Evolutionary conservation across 2,113 vertebrate species (phyloP).

Genomic region (Polypterus bichir): DNA sequence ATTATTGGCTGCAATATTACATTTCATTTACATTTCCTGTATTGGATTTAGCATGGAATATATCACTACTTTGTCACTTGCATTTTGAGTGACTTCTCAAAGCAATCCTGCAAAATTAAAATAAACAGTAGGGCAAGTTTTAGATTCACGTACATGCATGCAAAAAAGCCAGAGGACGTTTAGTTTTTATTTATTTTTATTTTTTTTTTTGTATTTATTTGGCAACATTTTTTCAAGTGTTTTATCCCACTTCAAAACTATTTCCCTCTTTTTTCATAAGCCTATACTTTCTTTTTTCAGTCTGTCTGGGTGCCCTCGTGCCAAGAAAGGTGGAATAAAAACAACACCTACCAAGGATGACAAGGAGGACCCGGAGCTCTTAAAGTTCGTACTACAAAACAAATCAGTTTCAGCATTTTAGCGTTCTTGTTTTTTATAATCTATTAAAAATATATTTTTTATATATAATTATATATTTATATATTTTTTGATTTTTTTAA

Average conservation of each 20-base stretch:
- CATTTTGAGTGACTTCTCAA: too few species aligned
- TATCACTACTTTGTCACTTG: too few species aligned
- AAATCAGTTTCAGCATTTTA: constrained; percentile 21
- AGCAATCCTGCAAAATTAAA: too few species aligned
- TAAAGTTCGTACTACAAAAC: constrained; percentile 83
- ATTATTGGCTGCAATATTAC: too few species aligned
- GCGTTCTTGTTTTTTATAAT: constrained; percentile 32
- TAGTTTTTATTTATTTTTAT: constrained; percentile 8
- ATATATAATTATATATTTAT: too few species aligned
- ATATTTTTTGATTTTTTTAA: too few species aligned
- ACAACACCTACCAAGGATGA: constrained; percentile 88
- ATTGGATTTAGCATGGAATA: too few species aligned
- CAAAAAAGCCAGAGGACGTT: too few species aligned
- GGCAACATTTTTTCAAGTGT: constrained; percentile 14
- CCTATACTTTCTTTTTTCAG: constrained; percentile 72
- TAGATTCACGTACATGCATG: too few species aligned
- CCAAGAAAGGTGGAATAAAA: constrained; percentile 98
- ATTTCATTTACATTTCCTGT: too few species aligned
- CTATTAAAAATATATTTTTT: too few species aligned
- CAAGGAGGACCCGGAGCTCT: constrained; percentile 94
- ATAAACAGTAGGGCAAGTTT: too few species aligned
- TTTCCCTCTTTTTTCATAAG: constrained; percentile 45
- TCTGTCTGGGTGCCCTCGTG: constrained; percentile 98
- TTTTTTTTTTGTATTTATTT: constrained; percentile 1
- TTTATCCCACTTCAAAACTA: constrained; percentile 20